Conservation (phyloP, 2,113 vertebrate species). For the Lontra canadensis region DNA sequence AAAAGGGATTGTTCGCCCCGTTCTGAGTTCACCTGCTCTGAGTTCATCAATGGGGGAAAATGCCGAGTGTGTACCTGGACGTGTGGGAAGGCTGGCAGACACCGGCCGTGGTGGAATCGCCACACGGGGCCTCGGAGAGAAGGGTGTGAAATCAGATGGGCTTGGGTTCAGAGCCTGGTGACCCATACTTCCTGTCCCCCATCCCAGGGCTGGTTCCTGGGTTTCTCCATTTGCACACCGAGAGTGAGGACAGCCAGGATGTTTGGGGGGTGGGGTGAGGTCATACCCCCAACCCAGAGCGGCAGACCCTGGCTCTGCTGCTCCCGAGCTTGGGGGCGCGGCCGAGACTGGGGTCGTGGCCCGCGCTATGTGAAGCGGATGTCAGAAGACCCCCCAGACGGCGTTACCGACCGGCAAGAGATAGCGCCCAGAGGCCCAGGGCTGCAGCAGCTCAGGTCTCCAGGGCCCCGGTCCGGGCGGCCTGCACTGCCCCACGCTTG, state of each 20-base stretch:
- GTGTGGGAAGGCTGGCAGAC: rapidly evolving
- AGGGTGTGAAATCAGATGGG: no score
- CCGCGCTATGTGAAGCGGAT: rapidly evolving
- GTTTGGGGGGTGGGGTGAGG: neutral
- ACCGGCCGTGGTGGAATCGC: rapidly evolving
- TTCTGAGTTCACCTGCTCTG: neutral
- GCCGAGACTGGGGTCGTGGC: neutral
- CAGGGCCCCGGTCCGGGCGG: neutral
- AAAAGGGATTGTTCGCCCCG: rapidly evolving
- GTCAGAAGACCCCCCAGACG: rapidly evolving
- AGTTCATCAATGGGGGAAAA: no score
- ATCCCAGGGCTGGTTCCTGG: neutral
- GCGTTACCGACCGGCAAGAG: rapidly evolving
- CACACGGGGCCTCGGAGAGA: rapidly evolving
- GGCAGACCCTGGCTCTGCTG: rapidly evolving
- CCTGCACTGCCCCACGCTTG: rapidly evolving
- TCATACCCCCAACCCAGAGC: rapidly evolving
- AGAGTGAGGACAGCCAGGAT: neutral
- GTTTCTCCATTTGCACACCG: neutral
- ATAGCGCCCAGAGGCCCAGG: neutral
- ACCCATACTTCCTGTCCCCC: rapidly evolving
- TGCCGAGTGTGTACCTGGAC: rapidly evolving
- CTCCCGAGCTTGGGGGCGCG: no score
- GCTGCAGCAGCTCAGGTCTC: neutral
- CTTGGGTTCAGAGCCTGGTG: neutral